phyloP scores from a whole-genome alignment of 2,113 vertebrate species.

The Probosciger aterrimus region DNA sequence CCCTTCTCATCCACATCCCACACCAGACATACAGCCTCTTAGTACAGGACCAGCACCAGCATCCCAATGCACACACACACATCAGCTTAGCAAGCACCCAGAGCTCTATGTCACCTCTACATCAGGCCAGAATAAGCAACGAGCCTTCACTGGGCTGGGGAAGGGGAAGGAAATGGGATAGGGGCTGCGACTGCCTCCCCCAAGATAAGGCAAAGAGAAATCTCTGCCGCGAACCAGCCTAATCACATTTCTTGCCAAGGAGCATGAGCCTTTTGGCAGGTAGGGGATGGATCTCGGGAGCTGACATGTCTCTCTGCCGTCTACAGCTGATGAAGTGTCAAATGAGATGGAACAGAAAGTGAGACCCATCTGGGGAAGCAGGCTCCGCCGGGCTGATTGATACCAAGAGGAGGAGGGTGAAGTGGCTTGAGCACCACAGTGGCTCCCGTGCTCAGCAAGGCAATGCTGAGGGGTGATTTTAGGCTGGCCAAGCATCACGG shows the following conservation, averaged over 20 bases:
- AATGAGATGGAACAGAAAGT: slow-evolving; percentile 82
- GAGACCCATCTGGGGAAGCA: slow-evolving; percentile 50
- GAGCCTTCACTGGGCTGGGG: background rate
- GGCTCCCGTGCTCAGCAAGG: background rate
- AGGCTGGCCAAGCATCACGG: background rate
- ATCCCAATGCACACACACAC: background rate
- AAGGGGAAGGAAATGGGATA: background rate
- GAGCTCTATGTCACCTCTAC: background rate
- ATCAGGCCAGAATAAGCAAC: background rate
- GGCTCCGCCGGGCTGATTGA: slow-evolving; percentile 1
- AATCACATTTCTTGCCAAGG: slow-evolving; percentile 13
- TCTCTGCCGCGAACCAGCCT: background rate
- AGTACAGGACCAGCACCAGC: background rate
- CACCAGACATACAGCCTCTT: background rate
- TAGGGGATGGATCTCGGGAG: slow-evolving; percentile 64
- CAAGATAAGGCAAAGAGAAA: background rate
- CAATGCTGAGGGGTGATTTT: background rate
- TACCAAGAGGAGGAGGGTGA: background rate
- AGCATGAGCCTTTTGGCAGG: slow-evolving; percentile 46
- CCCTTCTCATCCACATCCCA: background rate
- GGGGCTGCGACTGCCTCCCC: background rate
- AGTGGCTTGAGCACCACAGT: background rate
- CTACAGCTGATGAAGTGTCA: slow-evolving; percentile 86
- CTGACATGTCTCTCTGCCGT: slow-evolving; percentile 76
- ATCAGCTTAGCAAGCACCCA: background rate